phyloP scores from a whole-genome alignment of 2,113 vertebrate genomes.

The Alligator sinensis region DNA sequence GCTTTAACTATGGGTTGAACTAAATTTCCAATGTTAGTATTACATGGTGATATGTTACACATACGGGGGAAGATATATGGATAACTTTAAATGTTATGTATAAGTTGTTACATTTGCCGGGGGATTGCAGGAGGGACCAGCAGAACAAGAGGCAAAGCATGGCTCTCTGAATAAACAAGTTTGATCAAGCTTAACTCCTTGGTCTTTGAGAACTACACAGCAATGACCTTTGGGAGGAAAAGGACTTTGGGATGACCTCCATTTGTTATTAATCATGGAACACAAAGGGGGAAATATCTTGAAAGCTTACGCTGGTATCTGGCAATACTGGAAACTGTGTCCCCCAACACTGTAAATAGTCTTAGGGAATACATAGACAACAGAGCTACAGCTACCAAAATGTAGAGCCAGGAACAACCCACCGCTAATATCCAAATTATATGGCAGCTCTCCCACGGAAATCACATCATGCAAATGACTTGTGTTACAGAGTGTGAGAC shows the following conservation, averaged over 20 bases:
- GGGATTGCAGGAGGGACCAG: too few relatives aligned
- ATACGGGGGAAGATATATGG: too few relatives aligned
- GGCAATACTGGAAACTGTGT: background rate
- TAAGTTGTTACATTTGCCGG: too few relatives aligned
- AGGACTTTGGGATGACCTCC: background rate
- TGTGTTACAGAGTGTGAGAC: background rate
- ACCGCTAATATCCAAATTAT: background rate
- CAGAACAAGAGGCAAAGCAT: too few relatives aligned
- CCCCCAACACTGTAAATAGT: background rate
- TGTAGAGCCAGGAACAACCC: background rate
- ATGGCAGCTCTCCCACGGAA: background rate
- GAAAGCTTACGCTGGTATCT: background rate
- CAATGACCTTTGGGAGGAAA: background rate
- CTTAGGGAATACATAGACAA: background rate
- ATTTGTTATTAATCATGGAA: background rate
- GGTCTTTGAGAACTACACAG: too few relatives aligned
- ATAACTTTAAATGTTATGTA: too few relatives aligned
- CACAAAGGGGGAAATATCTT: background rate
- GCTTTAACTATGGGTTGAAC: too few relatives aligned
- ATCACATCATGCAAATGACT: rapidly evolving
- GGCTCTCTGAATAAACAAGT: too few relatives aligned
- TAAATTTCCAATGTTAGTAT: too few relatives aligned
- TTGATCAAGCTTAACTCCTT: too few relatives aligned
- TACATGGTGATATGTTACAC: too few relatives aligned
- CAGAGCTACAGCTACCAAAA: background rate